Conservation (phyloP, 2,797 vertebrate species). For the Chiroxiphia lanceolata region DNA sequence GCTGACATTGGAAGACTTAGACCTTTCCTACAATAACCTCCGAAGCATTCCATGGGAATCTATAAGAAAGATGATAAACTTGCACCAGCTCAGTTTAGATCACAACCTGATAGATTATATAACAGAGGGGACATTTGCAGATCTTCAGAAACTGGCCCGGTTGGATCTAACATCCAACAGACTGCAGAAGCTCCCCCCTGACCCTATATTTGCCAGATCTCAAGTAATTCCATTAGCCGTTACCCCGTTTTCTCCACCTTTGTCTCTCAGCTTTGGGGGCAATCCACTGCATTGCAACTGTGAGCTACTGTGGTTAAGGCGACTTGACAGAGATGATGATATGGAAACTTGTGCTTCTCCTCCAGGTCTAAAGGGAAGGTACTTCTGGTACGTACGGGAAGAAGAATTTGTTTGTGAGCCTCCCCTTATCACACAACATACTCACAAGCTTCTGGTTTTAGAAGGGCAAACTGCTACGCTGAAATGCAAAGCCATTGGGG, state of each 20-base stretch:
- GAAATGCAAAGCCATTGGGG: constrained; percentile 95
- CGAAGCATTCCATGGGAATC: constrained; percentile 91
- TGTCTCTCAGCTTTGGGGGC: constrained; percentile 95
- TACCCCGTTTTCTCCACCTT: constrained; percentile 86
- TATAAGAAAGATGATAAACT: constrained; percentile 93
- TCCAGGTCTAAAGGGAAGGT: constrained; percentile 89
- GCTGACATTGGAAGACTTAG: constrained; percentile 92
- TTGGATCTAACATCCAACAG: constrained; percentile 96
- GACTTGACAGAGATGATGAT: constrained; percentile 92
- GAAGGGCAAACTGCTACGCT: constrained; percentile 94
- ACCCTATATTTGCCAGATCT: constrained; percentile 93
- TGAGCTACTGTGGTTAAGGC: constrained; percentile 92
- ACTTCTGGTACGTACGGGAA: constrained; percentile 95
- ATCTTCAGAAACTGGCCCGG: constrained; percentile 94
- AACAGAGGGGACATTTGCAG: constrained; percentile 91
- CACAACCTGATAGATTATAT: constrained; percentile 94
- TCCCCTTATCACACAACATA: constrained; percentile 95
- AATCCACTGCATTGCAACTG: constrained; percentile 98
- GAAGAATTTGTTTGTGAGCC: constrained; percentile 97
- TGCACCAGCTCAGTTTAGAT: constrained; percentile 96
- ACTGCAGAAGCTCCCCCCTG: constrained; percentile 96
- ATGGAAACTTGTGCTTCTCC: constrained; percentile 98
- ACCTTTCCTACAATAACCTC: constrained; percentile 97
- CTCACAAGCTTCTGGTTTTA: constrained; percentile 91
- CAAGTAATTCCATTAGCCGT: constrained; percentile 82